These are phyloP conservation scores for Hymenochirus boettgeri DNA, from an alignment of 2,113 vertebrate species.

Conservation along the genomic window DNA sequence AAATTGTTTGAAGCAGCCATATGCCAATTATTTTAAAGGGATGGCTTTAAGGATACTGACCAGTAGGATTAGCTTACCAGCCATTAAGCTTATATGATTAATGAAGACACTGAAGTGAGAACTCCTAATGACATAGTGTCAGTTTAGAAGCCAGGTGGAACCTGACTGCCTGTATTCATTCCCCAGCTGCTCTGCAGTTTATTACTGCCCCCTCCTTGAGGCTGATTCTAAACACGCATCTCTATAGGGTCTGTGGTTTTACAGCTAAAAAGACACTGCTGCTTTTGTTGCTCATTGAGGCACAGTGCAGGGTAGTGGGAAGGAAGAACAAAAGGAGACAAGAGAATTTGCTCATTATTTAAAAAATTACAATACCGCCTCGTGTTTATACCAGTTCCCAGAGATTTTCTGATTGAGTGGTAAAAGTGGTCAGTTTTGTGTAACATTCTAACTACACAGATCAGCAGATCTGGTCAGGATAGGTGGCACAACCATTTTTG, in stretches of 20 bases:
- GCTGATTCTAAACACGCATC: slow-evolving; percentile 41
- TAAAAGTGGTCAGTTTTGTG: neutral
- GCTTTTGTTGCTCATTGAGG: slow-evolving; percentile 45
- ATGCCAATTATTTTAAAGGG: neutral
- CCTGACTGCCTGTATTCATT: slow-evolving; percentile 32
- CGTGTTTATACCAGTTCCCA: neutral
- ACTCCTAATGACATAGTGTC: slow-evolving; percentile 6
- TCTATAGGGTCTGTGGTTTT: slow-evolving; percentile 36
- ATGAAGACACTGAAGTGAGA: slow-evolving; percentile 7
- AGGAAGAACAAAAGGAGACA: neutral
- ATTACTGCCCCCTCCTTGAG: slow-evolving; percentile 39
- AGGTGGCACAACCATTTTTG: neutral
- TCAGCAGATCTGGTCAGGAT: neutral
- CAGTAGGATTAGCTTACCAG: slow-evolving; percentile 2
- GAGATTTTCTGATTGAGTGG: neutral
- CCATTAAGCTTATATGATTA: neutral
- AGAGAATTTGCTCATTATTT: neutral
- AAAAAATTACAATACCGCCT: neutral
- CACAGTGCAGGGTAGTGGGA: slow-evolving; percentile 1
- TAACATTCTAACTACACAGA: neutral
- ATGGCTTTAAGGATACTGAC: neutral
- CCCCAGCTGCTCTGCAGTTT: slow-evolving; percentile 51
- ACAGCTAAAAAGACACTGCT: slow-evolving; percentile 46
- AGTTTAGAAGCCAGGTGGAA: slow-evolving; percentile 49
- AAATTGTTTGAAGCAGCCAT: too few relatives aligned